Conservation (phyloP, 2,113 vertebrate genomes). For the Chaenocephalus aceratus region DNA sequence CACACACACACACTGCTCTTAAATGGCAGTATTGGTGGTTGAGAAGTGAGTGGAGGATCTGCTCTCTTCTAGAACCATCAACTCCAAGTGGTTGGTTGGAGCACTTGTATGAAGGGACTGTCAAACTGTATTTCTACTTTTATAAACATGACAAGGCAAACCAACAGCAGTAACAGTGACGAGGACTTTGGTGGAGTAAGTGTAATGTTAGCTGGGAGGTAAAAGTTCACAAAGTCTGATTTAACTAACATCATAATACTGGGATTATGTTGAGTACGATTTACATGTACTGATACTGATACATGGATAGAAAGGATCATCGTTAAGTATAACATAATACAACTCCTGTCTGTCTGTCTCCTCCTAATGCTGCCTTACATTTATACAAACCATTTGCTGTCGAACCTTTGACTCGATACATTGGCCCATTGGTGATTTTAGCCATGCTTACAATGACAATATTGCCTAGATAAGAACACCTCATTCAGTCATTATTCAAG, state of each 20-base stretch:
- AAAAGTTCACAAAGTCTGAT: neutral
- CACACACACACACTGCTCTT: neutral
- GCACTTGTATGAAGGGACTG: neutral
- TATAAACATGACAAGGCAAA: neutral
- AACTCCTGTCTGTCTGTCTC: neutral
- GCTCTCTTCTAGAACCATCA: no score
- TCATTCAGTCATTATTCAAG: constrained; percentile 56
- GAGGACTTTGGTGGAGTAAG: neutral
- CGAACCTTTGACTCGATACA: neutral
- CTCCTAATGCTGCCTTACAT: neutral
- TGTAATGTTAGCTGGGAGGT: neutral
- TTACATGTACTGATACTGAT: neutral
- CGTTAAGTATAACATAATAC: neutral
- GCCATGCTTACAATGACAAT: neutral
- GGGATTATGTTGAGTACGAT: no score
- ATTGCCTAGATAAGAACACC: constrained; percentile 34
- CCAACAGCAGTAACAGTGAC: neutral
- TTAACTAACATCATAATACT: neutral
- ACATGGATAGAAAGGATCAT: neutral
- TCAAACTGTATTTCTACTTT: neutral
- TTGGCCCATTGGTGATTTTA: neutral
- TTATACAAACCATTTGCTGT: neutral
- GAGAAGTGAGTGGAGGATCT: no score
- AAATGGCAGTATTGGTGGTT: no score
- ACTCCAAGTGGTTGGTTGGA: no score